Evolutionary conservation across 2,888 invertebrate genomes (phyloP).

Genomic region (Cephus runcator): DNA sequence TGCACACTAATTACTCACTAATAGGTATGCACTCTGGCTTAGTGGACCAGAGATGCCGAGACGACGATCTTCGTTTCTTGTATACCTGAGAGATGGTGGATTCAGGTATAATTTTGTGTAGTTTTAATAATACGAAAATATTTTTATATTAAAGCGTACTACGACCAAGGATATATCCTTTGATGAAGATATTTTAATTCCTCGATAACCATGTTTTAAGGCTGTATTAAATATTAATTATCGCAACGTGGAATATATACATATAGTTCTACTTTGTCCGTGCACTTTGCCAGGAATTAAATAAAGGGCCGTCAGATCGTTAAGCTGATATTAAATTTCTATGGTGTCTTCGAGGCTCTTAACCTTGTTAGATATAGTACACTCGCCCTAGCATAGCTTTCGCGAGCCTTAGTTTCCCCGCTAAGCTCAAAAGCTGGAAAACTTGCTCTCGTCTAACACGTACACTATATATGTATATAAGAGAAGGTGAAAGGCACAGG

Average conservation of each 20-base stretch:
- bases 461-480: background rate
- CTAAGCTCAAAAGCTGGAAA: background rate
- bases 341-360: background rate
- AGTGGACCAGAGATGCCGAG: background rate
- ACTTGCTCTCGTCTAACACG: background rate
- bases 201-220: background rate
- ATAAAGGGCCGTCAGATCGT: background rate
- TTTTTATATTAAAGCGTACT: background rate
- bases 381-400: background rate
- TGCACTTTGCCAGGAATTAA: background rate
- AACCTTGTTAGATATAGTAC: background rate
- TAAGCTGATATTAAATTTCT: background rate
- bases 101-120: background rate
- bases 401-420: background rate
- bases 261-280: background rate
- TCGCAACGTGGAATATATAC: background rate
- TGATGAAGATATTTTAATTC: background rate
- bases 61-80: background rate
- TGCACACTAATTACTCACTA: slow-evolving; percentile 16
- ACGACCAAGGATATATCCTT: background rate
- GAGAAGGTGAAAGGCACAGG: background rate
- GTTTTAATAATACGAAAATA: background rate
- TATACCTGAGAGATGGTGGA: background rate
- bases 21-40: background rate
- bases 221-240: background rate